Percentiles rank a stretch among this genome's conserved stretches.
Conservation (phyloP, 2,888 invertebrate genomes). For the Hyposoter didymator region DNA sequence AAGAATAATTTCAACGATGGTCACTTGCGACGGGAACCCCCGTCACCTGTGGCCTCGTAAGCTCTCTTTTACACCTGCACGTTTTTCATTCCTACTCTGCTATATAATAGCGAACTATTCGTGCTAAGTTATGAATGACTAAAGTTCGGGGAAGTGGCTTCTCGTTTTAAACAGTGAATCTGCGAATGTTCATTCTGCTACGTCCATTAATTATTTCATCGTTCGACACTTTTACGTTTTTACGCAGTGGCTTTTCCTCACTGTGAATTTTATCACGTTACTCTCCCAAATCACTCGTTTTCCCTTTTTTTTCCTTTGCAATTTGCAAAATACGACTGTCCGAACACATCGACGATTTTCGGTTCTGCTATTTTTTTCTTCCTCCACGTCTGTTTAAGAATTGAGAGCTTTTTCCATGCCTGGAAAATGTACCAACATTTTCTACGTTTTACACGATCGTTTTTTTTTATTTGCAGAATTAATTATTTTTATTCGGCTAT, state of each 20-base stretch:
- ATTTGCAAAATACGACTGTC: slow-evolving; percentile 40
- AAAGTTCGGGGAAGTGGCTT: slow-evolving; percentile 37
- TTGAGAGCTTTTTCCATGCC: background rate
- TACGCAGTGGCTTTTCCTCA: slow-evolving; percentile 9
- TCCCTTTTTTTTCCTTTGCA: slow-evolving; percentile 19
- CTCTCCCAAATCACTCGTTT: background rate
- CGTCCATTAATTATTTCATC: slow-evolving; percentile 56
- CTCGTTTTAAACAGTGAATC: slow-evolving; percentile 38
- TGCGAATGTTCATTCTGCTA: slow-evolving; percentile 39
- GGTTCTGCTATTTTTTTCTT: slow-evolving; percentile 3
- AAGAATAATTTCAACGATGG: slow-evolving; percentile 44
- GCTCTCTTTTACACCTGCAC: slow-evolving; percentile 35
- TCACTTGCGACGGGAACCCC: slow-evolving; percentile 50
- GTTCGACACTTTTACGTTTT: slow-evolving; percentile 55
- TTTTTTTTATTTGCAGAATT: background rate
- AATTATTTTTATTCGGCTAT: background rate
- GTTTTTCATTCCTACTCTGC: slow-evolving; percentile 14
- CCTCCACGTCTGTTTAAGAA: slow-evolving; percentile 2
- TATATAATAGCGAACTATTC: slow-evolving; percentile 41
- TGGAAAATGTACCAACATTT: background rate
- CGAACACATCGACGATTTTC: slow-evolving; percentile 27
- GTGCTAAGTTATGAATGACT: slow-evolving; percentile 61
- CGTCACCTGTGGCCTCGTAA: slow-evolving; percentile 24
- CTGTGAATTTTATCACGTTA: slow-evolving; percentile 22
- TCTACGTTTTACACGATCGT: background rate